Evolutionary conservation across 2,113 vertebrate genomes (phyloP).

Genomic region (Pangasianodon hypophthalmus): DNA sequence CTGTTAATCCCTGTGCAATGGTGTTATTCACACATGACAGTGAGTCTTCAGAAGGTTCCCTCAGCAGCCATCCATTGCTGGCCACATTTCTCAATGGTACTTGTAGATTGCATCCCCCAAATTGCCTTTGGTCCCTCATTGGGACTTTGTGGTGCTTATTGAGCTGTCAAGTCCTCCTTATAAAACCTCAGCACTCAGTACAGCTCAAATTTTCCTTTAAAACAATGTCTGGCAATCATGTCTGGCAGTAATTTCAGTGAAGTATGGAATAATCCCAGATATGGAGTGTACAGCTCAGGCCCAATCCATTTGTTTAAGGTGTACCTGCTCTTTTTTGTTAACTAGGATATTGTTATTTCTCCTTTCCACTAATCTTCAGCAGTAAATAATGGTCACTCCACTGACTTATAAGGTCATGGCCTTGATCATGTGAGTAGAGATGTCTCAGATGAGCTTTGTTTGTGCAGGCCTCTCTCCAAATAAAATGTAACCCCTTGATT

Average conservation of each 20-base stretch:
- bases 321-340: background rate
- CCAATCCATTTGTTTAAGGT: background rate
- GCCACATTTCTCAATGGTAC: background rate
- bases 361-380: background rate
- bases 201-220: background rate
- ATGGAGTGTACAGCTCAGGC: background rate
- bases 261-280: background rate
- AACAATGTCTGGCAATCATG: background rate
- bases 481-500: background rate
- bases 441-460: background rate
- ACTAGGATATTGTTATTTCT: background rate
- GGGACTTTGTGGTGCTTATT: constrained; percentile 12
- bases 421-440: background rate
- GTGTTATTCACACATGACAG: background rate
- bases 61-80: background rate
- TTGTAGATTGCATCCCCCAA: background rate
- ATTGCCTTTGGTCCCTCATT: background rate
- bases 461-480: background rate
- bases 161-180: background rate
- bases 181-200: background rate
- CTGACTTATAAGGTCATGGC: background rate
- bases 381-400: background rate
- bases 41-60: background rate
- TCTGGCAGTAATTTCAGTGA: background rate
- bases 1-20: background rate